Conservation (phyloP, 2,797 vertebrate species). For the Poecilia wingei region DNA sequence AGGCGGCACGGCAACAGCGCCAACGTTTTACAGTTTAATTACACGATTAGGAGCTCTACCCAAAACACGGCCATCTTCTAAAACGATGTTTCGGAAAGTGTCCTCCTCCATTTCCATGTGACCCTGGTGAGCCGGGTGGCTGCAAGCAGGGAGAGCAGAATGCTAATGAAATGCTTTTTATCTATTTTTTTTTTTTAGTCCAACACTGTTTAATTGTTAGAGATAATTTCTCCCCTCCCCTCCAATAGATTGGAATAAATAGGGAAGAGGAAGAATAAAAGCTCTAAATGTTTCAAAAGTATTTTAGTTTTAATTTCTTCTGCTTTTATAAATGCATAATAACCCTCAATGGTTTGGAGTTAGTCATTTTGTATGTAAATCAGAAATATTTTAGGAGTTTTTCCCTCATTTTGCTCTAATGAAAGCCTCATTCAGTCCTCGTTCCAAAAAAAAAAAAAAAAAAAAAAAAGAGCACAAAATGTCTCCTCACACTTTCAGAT, state of each 20-base stretch:
- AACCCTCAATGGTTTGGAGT: slow-evolving; percentile 15
- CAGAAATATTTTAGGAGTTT: slow-evolving; percentile 30
- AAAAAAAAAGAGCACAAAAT: slow-evolving; percentile 27
- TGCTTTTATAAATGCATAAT: slow-evolving; percentile 39
- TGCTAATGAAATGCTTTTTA: slow-evolving; percentile 80
- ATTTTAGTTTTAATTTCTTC: slow-evolving; percentile 40
- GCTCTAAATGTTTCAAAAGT: slow-evolving; percentile 23
- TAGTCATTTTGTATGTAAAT: slow-evolving; percentile 37
- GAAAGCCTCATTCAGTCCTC: slow-evolving; percentile 20
- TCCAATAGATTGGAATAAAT: slow-evolving; percentile 63
- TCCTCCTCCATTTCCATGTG: slow-evolving; percentile 81
- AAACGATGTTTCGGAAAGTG: slow-evolving; percentile 81
- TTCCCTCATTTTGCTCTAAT: slow-evolving; percentile 23
- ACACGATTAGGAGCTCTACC: slow-evolving; percentile 81
- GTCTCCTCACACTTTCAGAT: slow-evolving; percentile 31
- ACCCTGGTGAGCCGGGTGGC: slow-evolving; percentile 70
- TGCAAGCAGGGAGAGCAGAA: slow-evolving; percentile 56
- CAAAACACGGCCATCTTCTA: slow-evolving; percentile 79
- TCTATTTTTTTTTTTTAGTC: slow-evolving; percentile 67
- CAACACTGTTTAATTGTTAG: slow-evolving; percentile 80
- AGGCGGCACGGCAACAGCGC: slow-evolving; percentile 42
- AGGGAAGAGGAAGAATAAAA: slow-evolving; percentile 38
- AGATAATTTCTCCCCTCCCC: slow-evolving; percentile 61
- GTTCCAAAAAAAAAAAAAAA: neutral
- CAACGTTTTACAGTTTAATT: slow-evolving; percentile 85